Evolutionary conservation across 2,888 invertebrate genomes (phyloP), one percentile per base, ranked within the genome.

Genomic region (Epistrophe grossulariae): DNA sequence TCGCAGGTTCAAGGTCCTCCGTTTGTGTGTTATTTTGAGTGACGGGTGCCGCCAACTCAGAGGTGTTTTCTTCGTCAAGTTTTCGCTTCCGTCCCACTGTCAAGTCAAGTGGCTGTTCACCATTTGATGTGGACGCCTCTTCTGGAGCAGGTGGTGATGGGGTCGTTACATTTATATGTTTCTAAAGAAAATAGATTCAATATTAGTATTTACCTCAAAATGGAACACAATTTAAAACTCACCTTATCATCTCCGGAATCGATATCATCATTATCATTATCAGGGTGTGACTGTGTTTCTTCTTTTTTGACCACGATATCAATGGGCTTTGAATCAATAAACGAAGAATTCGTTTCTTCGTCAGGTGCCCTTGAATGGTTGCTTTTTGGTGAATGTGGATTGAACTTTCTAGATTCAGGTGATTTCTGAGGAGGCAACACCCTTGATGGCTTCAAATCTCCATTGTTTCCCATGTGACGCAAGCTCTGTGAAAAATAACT

Each of bases 81-180:
- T 91, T 91, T 82, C 94, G 93, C 91, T 95, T 95, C 84, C 94
- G 93, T 38, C 94, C 93, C 28, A 96, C 93, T 68, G 96, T 95
- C 88, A 97, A 93, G 92, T 97, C 97, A 59, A 97, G 92, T 0
- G 97, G 97, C 90, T 96, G 95, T 82, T 96, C 96, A 7, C 93
- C 93, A 71, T 93, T 93, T 80, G 83, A 64, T 52, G 74, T 72
- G 94, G 94, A 89, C 93, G 84, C 78, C 40, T 72, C 88, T 11
- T 89, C 87, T 35, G 82, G 48, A 11, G 66, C 81, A 5, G 90
- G 89, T 15, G 92, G 92, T 57, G 92, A 90, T 2, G 92, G 90
- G 81, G 91, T 90, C 50, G 92, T 88, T 19, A 93, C 91, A 24
- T 92, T 92, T 71, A 93, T 93, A 13, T 91, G 91, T 90, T 92